Evolutionary conservation across 1,140 invertebrate genomes (phyloP), one percentile per base, ranked within the genome.

Genomic region (Brachionus calyciflorus): DNA sequence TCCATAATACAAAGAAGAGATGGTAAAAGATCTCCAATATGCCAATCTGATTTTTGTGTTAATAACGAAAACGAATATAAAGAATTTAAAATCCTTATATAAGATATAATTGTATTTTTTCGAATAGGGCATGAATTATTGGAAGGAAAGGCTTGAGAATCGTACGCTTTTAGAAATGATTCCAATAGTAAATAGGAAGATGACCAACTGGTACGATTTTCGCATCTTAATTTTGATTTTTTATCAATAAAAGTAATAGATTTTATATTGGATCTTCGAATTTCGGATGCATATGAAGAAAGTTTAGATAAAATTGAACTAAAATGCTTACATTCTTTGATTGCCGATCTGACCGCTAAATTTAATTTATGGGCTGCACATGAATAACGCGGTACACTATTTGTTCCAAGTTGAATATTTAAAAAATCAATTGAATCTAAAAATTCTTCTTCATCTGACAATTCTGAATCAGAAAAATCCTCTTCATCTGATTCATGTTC

Each of bases 341-440:
- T 55, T 55, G 51, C 1, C 24, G 19, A 55, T 28, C 51, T 55
- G 24, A 28, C 51, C 30, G 30, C 24, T 26, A 55, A 26, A 55
- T 55, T 55, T 55, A 55, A 55, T 55, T 55, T 55, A 55, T 55
- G 51, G 24, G 51, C 51, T 26, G 30, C 30, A 26, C 51, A 55
- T 30, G 51, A 55, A 55, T 26, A 55, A 21, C 51, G 24, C 30
- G 51, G 51, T 9, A 55, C 51, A 28, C 10, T 28, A 55, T 55
- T 55, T 55, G 51, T 55, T 28, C n/a, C n/a, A n/a, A n/a, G n/a
- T n/a, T n/a, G n/a, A n/a, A n/a, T n/a, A n/a, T n/a, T n/a, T n/a
- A n/a, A 55, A 55, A 55, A 28, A 26, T 55, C 30, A 28, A 55
- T 55, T 55, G 51, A 55, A 55, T 55, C 30, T 28, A 28, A 21